Conservation (phyloP, 2,888 invertebrate species). For the Norana najaformis region DNA sequence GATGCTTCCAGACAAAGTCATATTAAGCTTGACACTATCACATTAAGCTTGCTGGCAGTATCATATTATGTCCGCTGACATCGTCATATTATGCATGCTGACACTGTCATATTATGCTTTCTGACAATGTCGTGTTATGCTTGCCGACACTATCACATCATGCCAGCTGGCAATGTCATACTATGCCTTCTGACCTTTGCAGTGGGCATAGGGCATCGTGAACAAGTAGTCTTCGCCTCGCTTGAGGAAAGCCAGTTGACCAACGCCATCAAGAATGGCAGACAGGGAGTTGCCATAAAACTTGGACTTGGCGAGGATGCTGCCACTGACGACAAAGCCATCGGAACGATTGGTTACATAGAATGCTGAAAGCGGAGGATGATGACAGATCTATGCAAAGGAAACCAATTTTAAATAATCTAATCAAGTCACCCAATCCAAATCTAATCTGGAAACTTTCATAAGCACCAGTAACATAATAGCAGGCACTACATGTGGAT, state of each 20-base stretch:
- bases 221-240: constrained; percentile 87
- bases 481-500: no score
- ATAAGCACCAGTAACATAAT: no score
- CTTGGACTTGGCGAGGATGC: constrained; percentile 88
- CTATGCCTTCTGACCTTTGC: constrained; percentile 68
- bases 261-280: constrained; percentile 87
- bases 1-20: no score
- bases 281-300: constrained; percentile 95
- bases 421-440: no score
- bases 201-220: constrained; percentile 91
- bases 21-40: not conserved
- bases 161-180: not conserved
- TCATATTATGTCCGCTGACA: not conserved
- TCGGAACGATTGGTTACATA: constrained; percentile 86
- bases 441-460: no score
- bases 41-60: not conserved
- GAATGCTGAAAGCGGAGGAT: constrained; percentile 90
- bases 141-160: not conserved
- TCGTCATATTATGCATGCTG: no score
- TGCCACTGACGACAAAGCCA: constrained; percentile 87
- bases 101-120: no score
- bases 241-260: constrained; percentile 78
- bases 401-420: not conserved
- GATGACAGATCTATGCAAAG: constrained; percentile 77
- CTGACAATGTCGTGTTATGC: no score